phyloP scores from a whole-genome alignment of 2,113 vertebrate species.

The Pomatorhinus ruficollis region DNA sequence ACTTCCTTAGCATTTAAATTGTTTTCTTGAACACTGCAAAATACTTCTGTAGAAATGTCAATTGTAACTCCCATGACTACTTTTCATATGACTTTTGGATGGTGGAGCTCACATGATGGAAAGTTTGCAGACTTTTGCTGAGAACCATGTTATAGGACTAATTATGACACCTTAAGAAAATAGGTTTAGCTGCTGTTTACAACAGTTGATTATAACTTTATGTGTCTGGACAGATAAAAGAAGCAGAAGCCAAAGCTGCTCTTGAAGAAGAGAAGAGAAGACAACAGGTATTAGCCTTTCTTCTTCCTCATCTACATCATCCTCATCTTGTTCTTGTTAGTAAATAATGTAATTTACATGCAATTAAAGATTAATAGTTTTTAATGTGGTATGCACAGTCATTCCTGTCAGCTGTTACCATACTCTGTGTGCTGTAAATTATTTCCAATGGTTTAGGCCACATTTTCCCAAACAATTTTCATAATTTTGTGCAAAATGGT shows the following conservation, averaged over 20 bases:
- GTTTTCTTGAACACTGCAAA: background rate
- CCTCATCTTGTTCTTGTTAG: background rate
- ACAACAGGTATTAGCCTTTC: constrained; percentile 81
- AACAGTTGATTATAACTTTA: constrained; percentile 8
- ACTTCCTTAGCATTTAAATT: background rate
- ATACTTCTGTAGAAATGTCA: background rate
- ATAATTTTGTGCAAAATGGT: background rate
- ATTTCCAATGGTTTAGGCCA: background rate
- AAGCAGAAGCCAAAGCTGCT: constrained; percentile 86
- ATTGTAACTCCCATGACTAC: background rate
- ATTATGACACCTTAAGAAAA: background rate
- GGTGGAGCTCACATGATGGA: background rate
- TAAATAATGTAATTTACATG: background rate
- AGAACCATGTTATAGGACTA: background rate
- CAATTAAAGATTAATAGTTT: background rate
- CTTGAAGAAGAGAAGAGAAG: constrained; percentile 87
- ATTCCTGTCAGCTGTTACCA: background rate
- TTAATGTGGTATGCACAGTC: background rate
- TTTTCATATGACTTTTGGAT: background rate
- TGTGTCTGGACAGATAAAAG: constrained; percentile 82
- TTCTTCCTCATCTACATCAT: background rate
- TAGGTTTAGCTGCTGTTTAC: background rate
- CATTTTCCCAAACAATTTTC: background rate
- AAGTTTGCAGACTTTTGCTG: background rate
- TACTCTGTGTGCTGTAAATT: background rate